phyloP scores from a whole-genome alignment of 2,113 vertebrate species.

The Vanacampus margaritifer region DNA sequence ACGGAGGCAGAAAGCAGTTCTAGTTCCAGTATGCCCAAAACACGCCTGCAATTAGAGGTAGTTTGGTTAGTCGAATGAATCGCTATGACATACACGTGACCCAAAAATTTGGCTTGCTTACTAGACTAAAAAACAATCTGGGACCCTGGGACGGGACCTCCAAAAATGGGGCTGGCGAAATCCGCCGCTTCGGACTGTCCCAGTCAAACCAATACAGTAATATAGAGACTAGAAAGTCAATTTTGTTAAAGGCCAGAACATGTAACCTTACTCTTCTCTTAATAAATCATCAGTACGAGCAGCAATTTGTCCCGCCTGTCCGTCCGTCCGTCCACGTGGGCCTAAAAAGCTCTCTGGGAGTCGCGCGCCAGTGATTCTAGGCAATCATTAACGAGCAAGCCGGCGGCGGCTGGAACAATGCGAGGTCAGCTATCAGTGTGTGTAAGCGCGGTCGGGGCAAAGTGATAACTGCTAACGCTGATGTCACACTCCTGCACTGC shows the following conservation, averaged over 20 bases:
- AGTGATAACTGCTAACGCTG: neutral
- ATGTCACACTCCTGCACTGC: neutral
- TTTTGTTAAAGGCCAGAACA: neutral
- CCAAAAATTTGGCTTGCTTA: too few relatives aligned
- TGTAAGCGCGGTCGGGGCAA: neutral
- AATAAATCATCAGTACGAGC: slow-evolving; percentile 16
- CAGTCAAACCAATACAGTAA: neutral
- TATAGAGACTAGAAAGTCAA: neutral
- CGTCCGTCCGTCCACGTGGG: slow-evolving; percentile 29
- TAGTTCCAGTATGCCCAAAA: too few relatives aligned
- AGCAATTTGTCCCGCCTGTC: slow-evolving; percentile 30
- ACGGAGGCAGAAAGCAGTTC: too few relatives aligned
- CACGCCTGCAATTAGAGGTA: too few relatives aligned
- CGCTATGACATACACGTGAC: too few relatives aligned
- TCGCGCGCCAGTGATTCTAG: slow-evolving; percentile 1
- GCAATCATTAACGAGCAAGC: slow-evolving; percentile 47
- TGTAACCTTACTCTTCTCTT: slow-evolving; percentile 10
- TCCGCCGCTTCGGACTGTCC: too few relatives aligned
- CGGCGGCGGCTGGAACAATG: slow-evolving; percentile 22
- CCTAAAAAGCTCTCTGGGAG: slow-evolving; percentile 29
- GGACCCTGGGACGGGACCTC: too few relatives aligned
- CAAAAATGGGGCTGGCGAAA: too few relatives aligned
- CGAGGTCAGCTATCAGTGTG: slow-evolving; percentile 29
- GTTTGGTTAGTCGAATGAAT: too few relatives aligned
- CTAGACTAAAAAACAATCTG: too few relatives aligned